Evolutionary conservation across 2,797 vertebrate genomes (phyloP).

Genomic region (Dryobates pubescens): DNA sequence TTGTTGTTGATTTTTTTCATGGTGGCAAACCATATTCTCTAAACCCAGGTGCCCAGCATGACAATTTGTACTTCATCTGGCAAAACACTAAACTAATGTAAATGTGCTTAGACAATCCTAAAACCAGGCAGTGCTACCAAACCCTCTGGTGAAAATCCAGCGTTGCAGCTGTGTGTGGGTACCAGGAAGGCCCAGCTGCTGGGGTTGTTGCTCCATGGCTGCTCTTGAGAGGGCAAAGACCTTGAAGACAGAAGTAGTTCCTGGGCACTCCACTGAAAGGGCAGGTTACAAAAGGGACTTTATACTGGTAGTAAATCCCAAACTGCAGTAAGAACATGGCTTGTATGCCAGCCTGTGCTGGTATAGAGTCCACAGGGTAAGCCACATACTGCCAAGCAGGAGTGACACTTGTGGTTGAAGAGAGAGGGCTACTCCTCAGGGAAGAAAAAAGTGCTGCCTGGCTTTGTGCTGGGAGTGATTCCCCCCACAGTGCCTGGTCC

Average conservation of each 20-base stretch:
- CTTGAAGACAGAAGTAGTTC: background rate
- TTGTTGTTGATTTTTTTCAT: background rate
- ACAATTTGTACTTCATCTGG: background rate
- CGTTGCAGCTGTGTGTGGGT: background rate
- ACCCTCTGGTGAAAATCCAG: background rate
- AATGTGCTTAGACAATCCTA: background rate
- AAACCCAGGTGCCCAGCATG: background rate
- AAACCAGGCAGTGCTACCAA: background rate
- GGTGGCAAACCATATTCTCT: background rate
- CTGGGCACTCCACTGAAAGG: background rate
- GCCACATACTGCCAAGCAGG: accelerated
- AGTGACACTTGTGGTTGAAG: background rate
- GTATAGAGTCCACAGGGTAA: background rate
- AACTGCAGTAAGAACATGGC: background rate
- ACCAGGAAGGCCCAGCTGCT: background rate
- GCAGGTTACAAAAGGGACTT: background rate
- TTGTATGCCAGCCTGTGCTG: background rate
- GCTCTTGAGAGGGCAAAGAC: background rate
- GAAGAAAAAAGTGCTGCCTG: background rate
- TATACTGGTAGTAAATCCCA: background rate
- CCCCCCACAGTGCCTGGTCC: background rate
- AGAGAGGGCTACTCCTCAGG: background rate
- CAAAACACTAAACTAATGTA: background rate
- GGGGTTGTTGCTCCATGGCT: background rate
- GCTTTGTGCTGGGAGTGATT: background rate